phyloP scores from a whole-genome alignment of 2,888 invertebrate genomes.

The Drymonia ruficornis region DNA sequence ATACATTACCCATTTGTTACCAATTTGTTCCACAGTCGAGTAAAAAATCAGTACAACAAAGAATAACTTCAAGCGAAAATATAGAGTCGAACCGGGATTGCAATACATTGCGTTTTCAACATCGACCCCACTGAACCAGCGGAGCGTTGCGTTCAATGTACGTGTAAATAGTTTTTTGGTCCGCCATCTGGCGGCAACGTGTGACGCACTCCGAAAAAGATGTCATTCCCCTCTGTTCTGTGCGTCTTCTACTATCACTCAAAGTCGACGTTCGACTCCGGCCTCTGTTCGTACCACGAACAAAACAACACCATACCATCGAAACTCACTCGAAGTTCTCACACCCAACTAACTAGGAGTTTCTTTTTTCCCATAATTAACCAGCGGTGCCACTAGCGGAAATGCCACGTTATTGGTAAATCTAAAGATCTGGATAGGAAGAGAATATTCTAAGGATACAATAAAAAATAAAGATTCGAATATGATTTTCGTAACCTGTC shows the following conservation, averaged over 20 bases:
- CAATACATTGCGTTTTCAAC: conserved; percentile 34
- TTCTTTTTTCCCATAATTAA: too few species aligned
- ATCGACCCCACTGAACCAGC: conserved; percentile 13
- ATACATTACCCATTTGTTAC: conserved; percentile 17
- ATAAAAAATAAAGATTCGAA: too few species aligned
- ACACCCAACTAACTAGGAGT: neutral
- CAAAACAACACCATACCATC: conserved; percentile 46
- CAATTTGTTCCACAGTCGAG: conserved; percentile 21
- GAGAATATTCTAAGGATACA: too few species aligned
- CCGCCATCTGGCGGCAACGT: conserved; percentile 54
- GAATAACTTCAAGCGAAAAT: conserved; percentile 9
- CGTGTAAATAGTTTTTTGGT: conserved; percentile 34
- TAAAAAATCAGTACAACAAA: conserved; percentile 25
- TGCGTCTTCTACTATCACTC: conserved; percentile 51
- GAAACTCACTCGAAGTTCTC: conserved; percentile 19
- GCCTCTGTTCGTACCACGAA: conserved; percentile 41
- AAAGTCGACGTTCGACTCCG: conserved; percentile 48
- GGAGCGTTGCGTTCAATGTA: conserved; percentile 36
- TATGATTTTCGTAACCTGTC: too few species aligned
- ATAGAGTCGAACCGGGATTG: conserved; percentile 10
- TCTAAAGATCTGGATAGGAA: too few species aligned
- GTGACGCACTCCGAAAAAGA: conserved; percentile 51
- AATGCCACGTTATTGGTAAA: too few species aligned
- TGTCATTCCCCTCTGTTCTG: conserved; percentile 59
- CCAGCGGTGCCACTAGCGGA: neutral